Evolutionary conservation across 2,888 invertebrate genomes (phyloP).

Genomic region (Micropterix aruncella): DNA sequence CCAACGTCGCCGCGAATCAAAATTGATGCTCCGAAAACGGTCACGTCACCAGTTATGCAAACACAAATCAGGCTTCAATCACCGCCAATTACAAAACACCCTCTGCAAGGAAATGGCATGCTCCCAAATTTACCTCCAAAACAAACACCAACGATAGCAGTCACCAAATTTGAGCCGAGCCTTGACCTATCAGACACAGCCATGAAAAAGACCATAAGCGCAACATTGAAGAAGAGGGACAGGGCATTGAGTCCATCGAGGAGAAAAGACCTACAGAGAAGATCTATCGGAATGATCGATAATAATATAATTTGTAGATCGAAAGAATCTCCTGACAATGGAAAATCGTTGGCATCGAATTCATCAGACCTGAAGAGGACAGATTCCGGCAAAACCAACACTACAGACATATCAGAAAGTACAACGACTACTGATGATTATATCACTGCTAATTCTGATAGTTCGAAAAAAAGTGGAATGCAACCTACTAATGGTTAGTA

Average conservation of each 20-base stretch:
- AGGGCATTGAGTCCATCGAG: conserved; percentile 36
- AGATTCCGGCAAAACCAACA: conserved; percentile 58
- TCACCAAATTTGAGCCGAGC: conserved; percentile 33
- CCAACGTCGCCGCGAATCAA: conserved; percentile 39
- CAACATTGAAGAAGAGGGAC: conserved; percentile 36
- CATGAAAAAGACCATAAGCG: conserved; percentile 34
- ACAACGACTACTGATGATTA: conserved; percentile 76
- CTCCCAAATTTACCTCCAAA: conserved; percentile 23
- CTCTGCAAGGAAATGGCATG: conserved; percentile 25
- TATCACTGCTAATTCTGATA: conserved; percentile 71
- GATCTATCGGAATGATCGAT: conserved; percentile 26
- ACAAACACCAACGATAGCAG: conserved; percentile 41
- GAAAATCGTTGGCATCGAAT: conserved; percentile 25
- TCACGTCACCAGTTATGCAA: conserved; percentile 35
- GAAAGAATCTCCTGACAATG: conserved; percentile 19
- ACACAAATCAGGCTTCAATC: conserved; percentile 20
- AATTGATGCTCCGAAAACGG: conserved; percentile 28
- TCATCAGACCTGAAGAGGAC: conserved; percentile 46
- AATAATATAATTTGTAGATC: not conserved
- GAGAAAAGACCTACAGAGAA: conserved; percentile 32
- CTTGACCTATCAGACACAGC: conserved; percentile 33
- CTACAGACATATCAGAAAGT: conserved; percentile 73
- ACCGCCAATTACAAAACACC: conserved; percentile 35
- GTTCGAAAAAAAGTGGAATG: conserved; percentile 46
- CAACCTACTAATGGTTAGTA: conserved; percentile 15